These are phyloP conservation scores for Melanocharis versteri DNA, from an alignment of 2,113 vertebrate species.

Conservation along the genomic window DNA sequence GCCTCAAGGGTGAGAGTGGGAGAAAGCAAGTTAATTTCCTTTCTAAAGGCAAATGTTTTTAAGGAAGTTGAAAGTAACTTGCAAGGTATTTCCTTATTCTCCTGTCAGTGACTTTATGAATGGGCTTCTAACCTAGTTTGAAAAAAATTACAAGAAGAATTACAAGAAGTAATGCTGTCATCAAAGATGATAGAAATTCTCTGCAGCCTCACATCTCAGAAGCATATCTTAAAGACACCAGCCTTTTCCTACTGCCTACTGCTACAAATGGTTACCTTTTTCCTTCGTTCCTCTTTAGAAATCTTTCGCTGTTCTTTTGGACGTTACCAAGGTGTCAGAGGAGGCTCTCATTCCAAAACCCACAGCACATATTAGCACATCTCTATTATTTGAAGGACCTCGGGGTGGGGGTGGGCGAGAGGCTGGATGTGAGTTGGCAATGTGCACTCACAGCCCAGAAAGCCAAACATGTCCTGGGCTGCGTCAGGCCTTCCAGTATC, in stretches of 20 bases:
- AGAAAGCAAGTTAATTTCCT: constrained; percentile 58
- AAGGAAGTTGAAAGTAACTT: constrained; percentile 26
- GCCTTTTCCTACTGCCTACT: background rate
- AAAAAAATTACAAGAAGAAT: background rate
- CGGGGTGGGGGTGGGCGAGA: background rate
- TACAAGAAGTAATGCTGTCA: background rate
- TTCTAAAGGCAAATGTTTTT: constrained; percentile 30
- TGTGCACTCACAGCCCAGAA: background rate
- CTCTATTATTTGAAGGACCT: background rate
- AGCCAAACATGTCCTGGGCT: background rate
- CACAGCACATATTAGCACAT: rapidly evolving
- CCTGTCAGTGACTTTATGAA: background rate
- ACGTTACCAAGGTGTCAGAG: background rate
- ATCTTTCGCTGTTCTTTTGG: background rate
- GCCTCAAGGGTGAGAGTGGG: constrained; percentile 36
- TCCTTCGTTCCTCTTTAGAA: background rate
- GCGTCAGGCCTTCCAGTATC: background rate
- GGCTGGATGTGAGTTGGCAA: background rate
- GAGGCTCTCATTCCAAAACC: background rate
- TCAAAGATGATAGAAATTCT: background rate
- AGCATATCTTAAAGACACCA: background rate
- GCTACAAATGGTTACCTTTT: background rate
- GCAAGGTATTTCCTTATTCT: constrained; percentile 21
- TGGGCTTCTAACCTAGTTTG: background rate
- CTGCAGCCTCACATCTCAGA: background rate